Conservation (phyloP, 2,888 invertebrate species). For the Panopea generosa region DNA sequence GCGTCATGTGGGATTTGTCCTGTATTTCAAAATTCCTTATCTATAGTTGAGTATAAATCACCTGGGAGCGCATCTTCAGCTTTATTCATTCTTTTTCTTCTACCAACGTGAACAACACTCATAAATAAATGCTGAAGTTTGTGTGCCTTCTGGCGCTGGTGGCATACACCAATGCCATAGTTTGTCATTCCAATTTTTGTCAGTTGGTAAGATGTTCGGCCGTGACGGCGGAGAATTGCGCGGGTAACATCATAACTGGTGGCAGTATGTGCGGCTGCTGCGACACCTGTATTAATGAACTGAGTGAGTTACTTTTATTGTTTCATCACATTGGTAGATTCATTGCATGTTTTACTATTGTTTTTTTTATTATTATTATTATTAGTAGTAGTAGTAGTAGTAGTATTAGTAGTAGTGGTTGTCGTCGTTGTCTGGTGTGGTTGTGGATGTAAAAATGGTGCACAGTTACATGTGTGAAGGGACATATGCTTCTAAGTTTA, state of each 20-base stretch:
- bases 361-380: too few species aligned
- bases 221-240: conserved; percentile 47
- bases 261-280: conserved; percentile 67
- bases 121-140: conserved; percentile 36
- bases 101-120: not conserved
- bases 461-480: too few species aligned
- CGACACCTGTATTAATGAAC: conserved; percentile 49
- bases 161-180: conserved; percentile 37
- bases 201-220: conserved; percentile 48
- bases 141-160: conserved; percentile 26
- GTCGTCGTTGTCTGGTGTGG: too few species aligned
- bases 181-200: conserved; percentile 54
- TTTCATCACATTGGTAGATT: too few species aligned
- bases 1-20: too few species aligned
- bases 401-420: too few species aligned
- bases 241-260: conserved; percentile 43
- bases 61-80: not conserved
- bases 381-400: too few species aligned
- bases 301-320: conserved; percentile 60
- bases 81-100: not conserved
- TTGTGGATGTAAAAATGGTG: too few species aligned
- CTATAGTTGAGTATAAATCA: not conserved
- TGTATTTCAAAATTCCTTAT: too few species aligned
- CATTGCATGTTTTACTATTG: too few species aligned
- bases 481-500: too few species aligned